These are phyloP conservation scores for Notechis scutatus DNA, from an alignment of 2,113 vertebrate species.

Conservation along the genomic window DNA sequence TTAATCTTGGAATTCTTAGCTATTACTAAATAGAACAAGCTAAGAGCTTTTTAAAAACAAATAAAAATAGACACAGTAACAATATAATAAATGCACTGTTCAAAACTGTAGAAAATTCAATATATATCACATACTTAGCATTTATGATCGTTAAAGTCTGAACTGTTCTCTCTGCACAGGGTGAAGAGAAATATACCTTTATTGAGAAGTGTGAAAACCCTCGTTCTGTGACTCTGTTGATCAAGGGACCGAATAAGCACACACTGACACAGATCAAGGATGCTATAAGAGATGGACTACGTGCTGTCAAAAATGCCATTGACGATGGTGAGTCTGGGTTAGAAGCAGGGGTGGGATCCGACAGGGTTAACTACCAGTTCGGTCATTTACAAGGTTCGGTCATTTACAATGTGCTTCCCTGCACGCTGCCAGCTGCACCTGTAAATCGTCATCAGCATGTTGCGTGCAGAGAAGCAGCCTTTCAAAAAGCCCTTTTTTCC, in stretches of 20 bases:
- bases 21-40: not conserved
- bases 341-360: not conserved
- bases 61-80: not conserved
- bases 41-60: not conserved
- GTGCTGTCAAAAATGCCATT: constrained; percentile 95
- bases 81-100: not conserved
- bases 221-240: constrained; percentile 89
- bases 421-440: too few species aligned
- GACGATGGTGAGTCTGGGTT: constrained; percentile 82
- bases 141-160: not conserved
- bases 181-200: constrained; percentile 96
- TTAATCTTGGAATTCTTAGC: not conserved
- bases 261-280: constrained; percentile 96
- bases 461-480: too few species aligned
- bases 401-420: too few species aligned
- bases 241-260: constrained; percentile 95
- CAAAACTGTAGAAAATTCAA: not conserved
- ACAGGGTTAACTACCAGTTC: too few species aligned
- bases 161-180: constrained; percentile 63
- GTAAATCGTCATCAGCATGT: too few species aligned
- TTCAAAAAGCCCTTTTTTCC: too few species aligned
- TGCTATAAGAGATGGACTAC: constrained; percentile 87
- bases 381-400: too few species aligned
- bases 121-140: not conserved
- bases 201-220: constrained; percentile 93